Evolutionary conservation across 2,113 vertebrate species (phyloP).

Genomic region (Galbula dea): DNA sequence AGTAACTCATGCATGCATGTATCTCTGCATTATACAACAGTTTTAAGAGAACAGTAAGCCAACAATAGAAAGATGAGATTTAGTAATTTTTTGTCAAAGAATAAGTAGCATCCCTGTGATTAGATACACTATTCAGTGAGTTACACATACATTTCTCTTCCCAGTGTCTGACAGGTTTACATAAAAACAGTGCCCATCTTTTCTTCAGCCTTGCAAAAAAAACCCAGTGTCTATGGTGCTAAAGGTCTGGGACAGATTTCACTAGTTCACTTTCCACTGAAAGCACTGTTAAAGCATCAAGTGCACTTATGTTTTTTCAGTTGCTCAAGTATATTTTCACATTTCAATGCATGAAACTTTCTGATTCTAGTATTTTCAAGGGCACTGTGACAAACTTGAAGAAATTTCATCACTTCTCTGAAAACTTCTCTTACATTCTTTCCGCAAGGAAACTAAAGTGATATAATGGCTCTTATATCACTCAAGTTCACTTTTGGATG

Average conservation of each 20-base stretch:
- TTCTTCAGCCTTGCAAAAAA: neutral
- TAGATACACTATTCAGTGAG: neutral
- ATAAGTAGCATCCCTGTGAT: neutral
- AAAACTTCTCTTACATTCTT: neutral
- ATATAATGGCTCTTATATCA: neutral
- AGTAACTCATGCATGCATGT: neutral
- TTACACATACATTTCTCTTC: neutral
- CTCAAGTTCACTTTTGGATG: neutral
- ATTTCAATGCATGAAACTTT: neutral
- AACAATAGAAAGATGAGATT: rapidly evolving
- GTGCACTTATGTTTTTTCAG: neutral
- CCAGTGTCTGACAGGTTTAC: neutral
- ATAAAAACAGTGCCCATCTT: neutral
- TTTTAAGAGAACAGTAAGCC: neutral
- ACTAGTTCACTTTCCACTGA: neutral
- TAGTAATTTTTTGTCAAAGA: neutral
- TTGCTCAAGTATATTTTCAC: neutral
- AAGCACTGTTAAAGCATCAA: neutral
- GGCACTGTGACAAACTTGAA: neutral
- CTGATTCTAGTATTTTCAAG: neutral
- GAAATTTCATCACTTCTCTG: neutral
- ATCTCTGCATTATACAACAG: neutral
- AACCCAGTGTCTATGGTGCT: too few relatives aligned
- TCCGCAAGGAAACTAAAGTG: neutral
- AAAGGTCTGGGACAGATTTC: neutral